Evolutionary conservation across 2,797 vertebrate species (phyloP), one percentile per base, ranked within the genome.

Genomic region (Dicrostonyx torquatus): DNA sequence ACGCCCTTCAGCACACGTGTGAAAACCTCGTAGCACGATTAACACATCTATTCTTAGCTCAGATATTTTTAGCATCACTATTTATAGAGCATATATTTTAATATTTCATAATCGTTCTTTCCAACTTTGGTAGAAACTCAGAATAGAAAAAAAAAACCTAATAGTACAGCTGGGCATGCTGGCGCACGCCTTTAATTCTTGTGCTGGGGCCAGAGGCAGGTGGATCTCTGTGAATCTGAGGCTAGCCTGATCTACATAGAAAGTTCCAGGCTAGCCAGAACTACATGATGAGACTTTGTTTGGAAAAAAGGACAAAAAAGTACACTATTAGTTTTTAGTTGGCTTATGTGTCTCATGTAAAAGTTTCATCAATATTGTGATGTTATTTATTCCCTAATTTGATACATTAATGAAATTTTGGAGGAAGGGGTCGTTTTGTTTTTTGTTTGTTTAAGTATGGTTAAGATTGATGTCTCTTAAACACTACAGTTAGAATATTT

Each of bases 41-140:
- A 87, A 58, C 50, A 60, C 34, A 92, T 90, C 45, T 95, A 20
- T 82, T 77, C 53, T 93, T 92, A 93, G 53, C 60, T 82, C 48
- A 89, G 45, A 15, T 94, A 24, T 90, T 90, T 93, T 86, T 87
- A 86, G 58, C 34, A 40, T 45, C 53, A 45, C 6, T 64, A 93
- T 94, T 93, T 94, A 79, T 92, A 93, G 79, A 87, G 37, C 3
- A 53, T 73, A 29, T 13, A 68, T 72, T 83, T 85, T 84, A 87
- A 55, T 73, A 66, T 80, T 11, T 12, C 82, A 34, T 91, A 40
- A 37, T 87, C 82, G 94, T 68, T 73, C 55, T 77, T 87, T 29
- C 29, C 40, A 64, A 40, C 58, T 90, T 93, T 17, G 34, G 20
- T 77, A 43, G 43, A 93, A 89, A 87, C 50, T 93, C 48, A 73